Percentiles rank a stretch among this genome's conserved stretches.
Conservation (phyloP, 2,888 invertebrate genomes). For the Eupithecia vulgata region DNA sequence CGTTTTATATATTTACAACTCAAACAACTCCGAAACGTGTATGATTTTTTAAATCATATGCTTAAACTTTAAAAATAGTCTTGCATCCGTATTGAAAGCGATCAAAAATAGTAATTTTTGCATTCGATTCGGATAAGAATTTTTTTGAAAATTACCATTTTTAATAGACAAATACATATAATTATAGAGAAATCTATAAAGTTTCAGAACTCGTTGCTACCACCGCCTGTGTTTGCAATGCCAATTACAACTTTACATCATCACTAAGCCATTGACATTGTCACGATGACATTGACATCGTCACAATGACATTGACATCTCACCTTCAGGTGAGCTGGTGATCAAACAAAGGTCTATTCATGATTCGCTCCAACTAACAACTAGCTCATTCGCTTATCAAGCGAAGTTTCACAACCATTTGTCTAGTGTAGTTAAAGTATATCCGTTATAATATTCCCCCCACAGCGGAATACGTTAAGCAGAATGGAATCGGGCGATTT, state of each 20-base stretch:
- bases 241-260: not conserved
- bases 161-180: no score
- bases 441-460: slow-evolving; percentile 21
- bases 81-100: no score
- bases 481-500: slow-evolving; percentile 29
- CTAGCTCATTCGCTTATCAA: not conserved
- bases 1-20: no score
- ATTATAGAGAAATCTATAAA: no score
- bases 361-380: not conserved
- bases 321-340: not conserved
- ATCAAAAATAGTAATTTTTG: no score
- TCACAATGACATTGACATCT: no score
- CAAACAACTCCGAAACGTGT: no score
- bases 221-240: not conserved
- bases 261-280: not conserved
- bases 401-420: not conserved
- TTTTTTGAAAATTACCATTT: no score
- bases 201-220: not conserved
- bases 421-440: not conserved
- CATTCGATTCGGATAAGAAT: no score
- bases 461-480: slow-evolving; percentile 15
- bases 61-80: no score
- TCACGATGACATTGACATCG: no score
- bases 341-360: not conserved
- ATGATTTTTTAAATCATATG: no score